Evolutionary conservation across 2,888 invertebrate species (phyloP).

Genomic region (Galerucella calmariensis): DNA sequence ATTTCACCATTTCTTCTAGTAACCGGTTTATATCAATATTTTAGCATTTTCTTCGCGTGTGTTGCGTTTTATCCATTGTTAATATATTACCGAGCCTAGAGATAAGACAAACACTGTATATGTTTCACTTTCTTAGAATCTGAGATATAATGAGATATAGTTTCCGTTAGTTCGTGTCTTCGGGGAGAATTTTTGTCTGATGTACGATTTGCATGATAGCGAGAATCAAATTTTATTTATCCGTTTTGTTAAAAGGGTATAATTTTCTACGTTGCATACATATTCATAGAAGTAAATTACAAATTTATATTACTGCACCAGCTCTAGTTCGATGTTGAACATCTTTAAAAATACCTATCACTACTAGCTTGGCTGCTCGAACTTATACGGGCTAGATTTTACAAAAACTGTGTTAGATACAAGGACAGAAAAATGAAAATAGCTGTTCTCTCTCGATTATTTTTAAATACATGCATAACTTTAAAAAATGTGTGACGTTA

Average conservation of each 20-base stretch:
- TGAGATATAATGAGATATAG: slow-evolving; percentile 45
- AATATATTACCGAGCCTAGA: slow-evolving; percentile 31
- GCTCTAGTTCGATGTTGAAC: slow-evolving; percentile 18
- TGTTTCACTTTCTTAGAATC: slow-evolving; percentile 51
- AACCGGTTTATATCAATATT: slow-evolving; percentile 11
- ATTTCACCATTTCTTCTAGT: no score
- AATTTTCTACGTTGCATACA: slow-evolving; percentile 47
- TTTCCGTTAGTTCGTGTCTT: slow-evolving; percentile 46
- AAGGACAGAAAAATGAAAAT: no score
- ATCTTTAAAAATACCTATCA: background rate
- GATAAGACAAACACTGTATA: slow-evolving; percentile 42
- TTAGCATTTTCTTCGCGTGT: slow-evolving; percentile 25
- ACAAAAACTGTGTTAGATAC: no score
- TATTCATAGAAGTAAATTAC: slow-evolving; percentile 46
- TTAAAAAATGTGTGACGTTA: no score
- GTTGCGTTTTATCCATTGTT: slow-evolving; percentile 27
- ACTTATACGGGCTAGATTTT: no score
- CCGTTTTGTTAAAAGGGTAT: slow-evolving; percentile 47
- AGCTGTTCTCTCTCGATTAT: no score
- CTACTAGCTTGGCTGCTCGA: background rate
- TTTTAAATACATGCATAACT: no score
- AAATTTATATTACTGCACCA: slow-evolving; percentile 41
- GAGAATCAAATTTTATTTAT: slow-evolving; percentile 48
- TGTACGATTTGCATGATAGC: slow-evolving; percentile 46
- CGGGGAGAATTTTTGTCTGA: slow-evolving; percentile 46